phyloP scores from a whole-genome alignment of 2,888 invertebrate species.

The Eupithecia exiguata region DNA sequence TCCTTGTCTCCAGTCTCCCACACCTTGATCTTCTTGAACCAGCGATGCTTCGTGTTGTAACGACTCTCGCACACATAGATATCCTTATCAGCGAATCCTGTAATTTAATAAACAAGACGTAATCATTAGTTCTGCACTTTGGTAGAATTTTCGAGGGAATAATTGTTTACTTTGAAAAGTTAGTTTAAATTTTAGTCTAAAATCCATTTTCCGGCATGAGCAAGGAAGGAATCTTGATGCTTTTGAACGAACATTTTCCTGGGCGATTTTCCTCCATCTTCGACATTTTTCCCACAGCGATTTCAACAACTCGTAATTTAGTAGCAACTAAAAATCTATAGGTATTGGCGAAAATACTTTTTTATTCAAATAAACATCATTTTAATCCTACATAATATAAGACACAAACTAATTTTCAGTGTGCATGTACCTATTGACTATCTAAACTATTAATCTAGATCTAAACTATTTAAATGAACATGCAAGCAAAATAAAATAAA shows the following conservation, averaged over 20 bases:
- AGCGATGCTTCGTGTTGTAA: slow-evolving; percentile 92
- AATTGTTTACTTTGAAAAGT: no score
- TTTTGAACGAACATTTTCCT: no score
- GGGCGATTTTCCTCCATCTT: no score
- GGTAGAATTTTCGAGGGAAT: background rate
- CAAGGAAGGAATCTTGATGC: background rate
- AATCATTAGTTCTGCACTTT: background rate
- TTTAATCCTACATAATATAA: background rate
- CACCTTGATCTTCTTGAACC: slow-evolving; percentile 96
- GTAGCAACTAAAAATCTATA: no score
- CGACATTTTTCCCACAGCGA: no score
- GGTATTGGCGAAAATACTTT: no score
- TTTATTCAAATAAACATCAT: background rate
- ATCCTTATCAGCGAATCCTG: slow-evolving; percentile 94
- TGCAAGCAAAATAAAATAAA: background rate
- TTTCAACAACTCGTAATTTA: no score
- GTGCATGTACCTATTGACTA: background rate
- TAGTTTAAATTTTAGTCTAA: no score
- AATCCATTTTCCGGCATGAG: background rate
- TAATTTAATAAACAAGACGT: background rate
- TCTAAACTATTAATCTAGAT: background rate
- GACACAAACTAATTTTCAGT: background rate
- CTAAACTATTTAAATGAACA: background rate
- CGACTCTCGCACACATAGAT: slow-evolving; percentile 98
- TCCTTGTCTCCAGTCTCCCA: slow-evolving; percentile 83